Base-by-base conservation (phyloP, 2,888 invertebrate genomes). In the Phyllotreta striolata region DNA sequence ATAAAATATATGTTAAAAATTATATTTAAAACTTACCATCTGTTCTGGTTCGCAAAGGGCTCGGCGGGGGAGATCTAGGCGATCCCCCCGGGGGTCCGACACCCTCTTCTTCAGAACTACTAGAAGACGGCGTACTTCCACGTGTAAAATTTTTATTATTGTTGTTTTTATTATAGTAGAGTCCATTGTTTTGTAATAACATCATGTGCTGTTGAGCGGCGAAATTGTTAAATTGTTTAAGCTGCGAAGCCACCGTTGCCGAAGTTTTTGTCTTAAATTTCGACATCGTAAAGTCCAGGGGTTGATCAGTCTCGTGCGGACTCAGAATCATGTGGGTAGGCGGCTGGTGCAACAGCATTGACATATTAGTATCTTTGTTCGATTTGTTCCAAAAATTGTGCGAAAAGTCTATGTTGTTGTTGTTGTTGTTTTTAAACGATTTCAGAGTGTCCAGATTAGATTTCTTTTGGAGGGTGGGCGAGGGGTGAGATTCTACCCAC, bases 251-350 rank as follows among this genome's bases (percentile, higher is more conserved):
- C 72, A 79, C 78, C 64, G 80, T 74, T 34, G 77, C 70, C 35
- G 77, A 68, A 9, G 76, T 70, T 74, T 81, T 82, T 73, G 81
- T 80, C 69, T 82, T 82, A 69, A 85, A 82, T 66, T 85, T 85
- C 67, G 85, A 85, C 85, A 89, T 89, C 80, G 90, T 90, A 83
- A 90, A 90, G 84, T 90, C 90, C 75, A 90, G 84, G 73, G 90
- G 90, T 82, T 89, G 89, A 79, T 86, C 86, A 63, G 80, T 63
- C 77, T 82, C 73, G 68, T 82, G 82, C 62, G 78, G 83, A 80
- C 85, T 84, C 81, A 80, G 77, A 67, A 81, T 77, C 74, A 82
- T 80, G 72, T 82, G 82, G 66, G 79, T 79, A 64, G 83, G 80
- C 78, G 85, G 84, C 74, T 86, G 86, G 55, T 78, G 77, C 80